Base-by-base conservation (phyloP, 2,113 vertebrate genomes). In the Salvelinus sp. region DNA sequence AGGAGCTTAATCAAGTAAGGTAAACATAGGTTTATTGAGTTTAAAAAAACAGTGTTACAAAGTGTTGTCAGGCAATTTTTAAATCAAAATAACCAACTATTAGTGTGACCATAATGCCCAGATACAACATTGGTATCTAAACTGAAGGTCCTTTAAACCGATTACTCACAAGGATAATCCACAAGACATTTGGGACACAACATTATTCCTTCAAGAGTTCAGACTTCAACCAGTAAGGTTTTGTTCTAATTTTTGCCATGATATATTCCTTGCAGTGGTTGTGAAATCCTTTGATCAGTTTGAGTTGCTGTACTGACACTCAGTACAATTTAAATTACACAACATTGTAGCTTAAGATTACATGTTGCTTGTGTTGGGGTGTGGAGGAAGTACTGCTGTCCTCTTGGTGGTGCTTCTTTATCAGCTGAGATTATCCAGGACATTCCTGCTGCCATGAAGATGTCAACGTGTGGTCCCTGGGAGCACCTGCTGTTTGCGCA, bases 401-500 rank as follows among this genome's bases (percentile, higher is more conserved):
- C 58, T 62, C 58, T 62, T 22, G 18, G 54, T 44, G 9, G 50
- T 54, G 50, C 50, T 18, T 54, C 50, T 54, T 54, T 18, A 54
- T 54, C 50, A 3, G 14, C 48, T 14, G 48, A 54, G 3, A 54
- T 18, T 14, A 14, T 54, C 50, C 5, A 47, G 18, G 38, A 33
- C 30, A 3, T 4, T 18, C 28, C 28, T 14, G 3, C 9, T n/a
- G 20, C 10, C 16, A 28, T 1, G 16, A 16, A 50, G 6, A 14
- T 47, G 48, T 93, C 92, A 96, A 63, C 97, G 95, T 66, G 95
- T 96, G 1, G 94, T 95, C 57, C 96, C 95, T 0, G 95, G 92
- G 16, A 95, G 93, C 81, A 94, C 95, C 92, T 98, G 98, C 85
- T 95, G 94, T 88, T 99, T 99, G 67, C 98, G 96, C 62, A 98